Base-by-base conservation (phyloP, 2,797 vertebrate species). In the Stomatorhinus walkeri region DNA sequence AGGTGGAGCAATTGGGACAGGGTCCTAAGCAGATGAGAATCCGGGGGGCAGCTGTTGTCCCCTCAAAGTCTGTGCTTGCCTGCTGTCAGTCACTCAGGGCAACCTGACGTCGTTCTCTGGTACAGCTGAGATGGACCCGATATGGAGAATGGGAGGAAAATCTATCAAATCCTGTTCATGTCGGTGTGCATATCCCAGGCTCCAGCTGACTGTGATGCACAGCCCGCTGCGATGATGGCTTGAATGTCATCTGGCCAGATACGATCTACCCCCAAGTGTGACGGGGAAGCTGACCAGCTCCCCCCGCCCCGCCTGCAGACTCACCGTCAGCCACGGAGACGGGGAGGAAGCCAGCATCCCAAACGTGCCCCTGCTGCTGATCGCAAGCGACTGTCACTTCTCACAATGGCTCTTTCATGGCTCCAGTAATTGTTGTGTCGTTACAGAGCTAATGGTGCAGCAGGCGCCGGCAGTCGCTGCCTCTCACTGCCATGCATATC, bases 171-270 rank as follows among this genome's bases (percentile, higher is more conserved):
- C 92, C 91, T 87, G 91, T 92, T 91, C 9, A 36, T 72, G 90
- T 87, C 72, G 49, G 88, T 84, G 72, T 88, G 88, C 56, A 46
- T 86, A 51, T 64, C 61, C 24, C 1, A 64, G 89, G 72, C 90
- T 90, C 89, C 87, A 90, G 89, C 92, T 91, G 88, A 91, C 90
- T 88, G 86, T 85, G 90, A 90, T 90, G 43, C 43, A 88, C 88
- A 88, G 90, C 89, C 91, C 68, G 89, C 91, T 90, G 90, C 64
- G 89, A 89, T 90, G 90, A 92, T 89, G 84, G 89, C 90, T 90
- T 91, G 91, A 91, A 90, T 92, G 91, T 91, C 91, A 91, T 76
- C 48, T 81, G 90, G 88, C 90, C 89, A 90, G 92, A 93, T 92
- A 91, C 89, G 83, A 92, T 93, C 89, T 88, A 85, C 90, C 89